Conservation (phyloP, 2,888 invertebrate species). For the Sylvicola cinctus region DNA sequence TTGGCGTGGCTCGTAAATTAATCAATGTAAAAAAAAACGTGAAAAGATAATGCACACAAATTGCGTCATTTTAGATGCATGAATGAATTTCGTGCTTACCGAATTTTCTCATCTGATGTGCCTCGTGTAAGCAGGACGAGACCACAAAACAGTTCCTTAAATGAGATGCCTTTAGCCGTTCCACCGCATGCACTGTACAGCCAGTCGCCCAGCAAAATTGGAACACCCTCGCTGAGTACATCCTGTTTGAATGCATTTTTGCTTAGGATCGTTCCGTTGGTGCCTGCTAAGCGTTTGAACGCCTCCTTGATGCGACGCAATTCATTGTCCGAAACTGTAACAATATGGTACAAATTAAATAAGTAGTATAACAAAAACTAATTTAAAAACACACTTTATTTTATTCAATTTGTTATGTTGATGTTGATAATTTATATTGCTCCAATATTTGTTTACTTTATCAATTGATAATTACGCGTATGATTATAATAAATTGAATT, state of each 20-base stretch:
- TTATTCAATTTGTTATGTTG: too few species aligned
- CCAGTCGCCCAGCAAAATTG: slow-evolving; percentile 59
- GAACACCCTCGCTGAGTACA: slow-evolving; percentile 74
- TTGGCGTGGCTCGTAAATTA: too few species aligned
- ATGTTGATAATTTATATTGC: too few species aligned
- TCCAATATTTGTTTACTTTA: too few species aligned
- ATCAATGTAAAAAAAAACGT: too few species aligned
- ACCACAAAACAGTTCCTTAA: slow-evolving; percentile 68
- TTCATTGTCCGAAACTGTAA: slow-evolving; percentile 62
- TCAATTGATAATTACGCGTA: too few species aligned
- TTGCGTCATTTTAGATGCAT: neutral
- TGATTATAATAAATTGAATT: too few species aligned
- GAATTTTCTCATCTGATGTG: slow-evolving; percentile 64
- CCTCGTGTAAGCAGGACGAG: slow-evolving; percentile 72
- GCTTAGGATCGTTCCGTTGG: slow-evolving; percentile 42
- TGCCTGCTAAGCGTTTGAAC: slow-evolving; percentile 62
- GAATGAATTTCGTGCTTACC: slow-evolving; percentile 11
- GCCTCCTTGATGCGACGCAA: slow-evolving; percentile 68
- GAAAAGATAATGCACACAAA: neutral
- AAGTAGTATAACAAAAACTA: slow-evolving; percentile 2
- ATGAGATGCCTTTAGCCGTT: slow-evolving; percentile 55
- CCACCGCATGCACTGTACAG: slow-evolving; percentile 72
- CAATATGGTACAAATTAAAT: slow-evolving; percentile 1
- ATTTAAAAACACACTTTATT: neutral
- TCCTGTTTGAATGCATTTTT: slow-evolving; percentile 62